Percentiles rank a stretch among this genome's conserved stretches.
These are phyloP conservation scores for Rhyzopertha dominica DNA, from an alignment of 1,140 invertebrate species.

Conservation along the genomic window DNA sequence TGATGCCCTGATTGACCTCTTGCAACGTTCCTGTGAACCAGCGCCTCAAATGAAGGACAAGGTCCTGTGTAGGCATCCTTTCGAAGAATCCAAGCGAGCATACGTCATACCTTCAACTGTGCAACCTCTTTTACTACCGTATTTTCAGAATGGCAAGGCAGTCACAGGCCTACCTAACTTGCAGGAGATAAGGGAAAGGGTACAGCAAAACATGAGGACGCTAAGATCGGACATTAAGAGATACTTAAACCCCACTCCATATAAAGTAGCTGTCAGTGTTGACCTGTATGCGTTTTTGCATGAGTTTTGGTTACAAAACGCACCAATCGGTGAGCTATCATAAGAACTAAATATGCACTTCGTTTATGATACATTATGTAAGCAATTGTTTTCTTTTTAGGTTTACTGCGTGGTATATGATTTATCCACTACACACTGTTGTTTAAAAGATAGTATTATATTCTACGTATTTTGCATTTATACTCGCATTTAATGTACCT, in stretches of 20 bases:
- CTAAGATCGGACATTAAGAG: constrained; percentile 90
- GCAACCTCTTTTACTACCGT: constrained; percentile 68
- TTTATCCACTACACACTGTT: no score
- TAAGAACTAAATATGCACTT: no score
- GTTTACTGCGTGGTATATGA: no score
- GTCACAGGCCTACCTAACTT: constrained; percentile 65
- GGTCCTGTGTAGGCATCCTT: constrained; percentile 94
- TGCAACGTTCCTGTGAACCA: constrained; percentile 74
- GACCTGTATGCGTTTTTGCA: constrained; percentile 93
- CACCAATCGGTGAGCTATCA: constrained; percentile 93
- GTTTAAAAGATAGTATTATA: no score
- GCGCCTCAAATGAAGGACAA: constrained; percentile 72
- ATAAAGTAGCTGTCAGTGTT: constrained; percentile 96
- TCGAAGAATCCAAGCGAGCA: constrained; percentile 90
- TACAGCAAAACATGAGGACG: constrained; percentile 73
- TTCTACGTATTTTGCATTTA: no score
- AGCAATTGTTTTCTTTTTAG: no score
- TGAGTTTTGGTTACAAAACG: constrained; percentile 93
- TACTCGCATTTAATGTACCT: no score
- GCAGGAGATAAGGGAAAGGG: constrained; percentile 71
- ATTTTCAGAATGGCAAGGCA: constrained; percentile 80
- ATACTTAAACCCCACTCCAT: constrained; percentile 95
- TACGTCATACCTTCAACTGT: constrained; percentile 86
- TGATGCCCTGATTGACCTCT: constrained; percentile 85
- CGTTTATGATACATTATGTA: no score